Evolutionary conservation across 2,888 invertebrate species (phyloP), one percentile per base, ranked within the genome.

Genomic region (Oeneis ivallda): DNA sequence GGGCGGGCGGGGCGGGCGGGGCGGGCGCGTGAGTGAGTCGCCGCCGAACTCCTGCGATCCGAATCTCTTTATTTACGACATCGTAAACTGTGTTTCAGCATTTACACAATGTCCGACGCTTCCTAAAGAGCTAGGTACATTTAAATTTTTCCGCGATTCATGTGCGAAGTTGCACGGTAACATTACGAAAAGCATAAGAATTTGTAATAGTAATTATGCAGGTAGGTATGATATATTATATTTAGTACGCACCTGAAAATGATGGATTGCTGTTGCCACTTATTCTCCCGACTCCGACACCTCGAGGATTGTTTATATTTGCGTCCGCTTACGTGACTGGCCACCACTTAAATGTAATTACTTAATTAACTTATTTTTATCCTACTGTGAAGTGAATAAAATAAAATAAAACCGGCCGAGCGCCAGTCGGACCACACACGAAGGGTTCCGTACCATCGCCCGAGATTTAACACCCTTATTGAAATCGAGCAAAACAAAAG

Each of bases 21-120:
- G 59, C 43, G 41, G n/a, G 56, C 1, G 50, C 37, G 13, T 10
- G 49, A 17, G 19, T 11, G 11, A 6, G 47, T 10, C 32, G 26
- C 45, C 54, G 62, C 66, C 49, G 56, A 64, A 69, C 67, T 66
- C 68, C 69, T 67, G 69, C 68, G 66, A 73, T 78, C 79, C 77
- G 78, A 81, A 82, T 78, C 75, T 78, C 76, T 69, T 72, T 77
- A 75, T 79, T 80, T 79, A 80, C 76, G 77, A 74, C 78, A 70
- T 81, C 83, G 81, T 83, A 79, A 84, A 76, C 74, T 70, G 69
- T 72, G 74, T 73, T 73, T 56, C 19, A 17, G 11, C 41, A 41
- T 39, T 13, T 15, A 54, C 19, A 50, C 49, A 50, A 50, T 49
- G 19, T 39, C 43, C 34, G 61, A 17, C 26, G 64, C 53, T 58